Conservation (phyloP, 64 coral and sea anemone species). For the Anthopleura sola region DNA sequence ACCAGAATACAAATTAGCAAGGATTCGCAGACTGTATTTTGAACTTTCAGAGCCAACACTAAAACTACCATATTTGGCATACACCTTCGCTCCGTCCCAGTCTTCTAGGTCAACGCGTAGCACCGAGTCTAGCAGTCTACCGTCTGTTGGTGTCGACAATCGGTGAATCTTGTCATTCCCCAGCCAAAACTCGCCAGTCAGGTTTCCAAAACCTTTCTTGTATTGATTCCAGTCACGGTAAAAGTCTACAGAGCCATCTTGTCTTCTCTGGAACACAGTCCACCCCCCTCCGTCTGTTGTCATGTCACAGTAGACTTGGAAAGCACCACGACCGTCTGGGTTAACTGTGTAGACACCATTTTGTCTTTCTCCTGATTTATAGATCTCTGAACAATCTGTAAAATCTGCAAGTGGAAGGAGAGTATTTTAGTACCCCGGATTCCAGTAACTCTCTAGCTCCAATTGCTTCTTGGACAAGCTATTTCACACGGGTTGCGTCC, state of each 20-base stretch:
- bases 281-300: conserved; percentile 22
- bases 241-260: conserved; percentile 16
- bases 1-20: not conserved
- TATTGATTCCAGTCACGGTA: conserved; percentile 3
- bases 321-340: not conserved
- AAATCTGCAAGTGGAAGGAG: too few species aligned
- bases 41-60: not conserved
- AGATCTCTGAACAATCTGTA: not conserved
- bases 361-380: not conserved
- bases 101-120: conserved; percentile 27
- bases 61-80: conserved; percentile 38
- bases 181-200: conserved; percentile 10
- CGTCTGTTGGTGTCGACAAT: not conserved
- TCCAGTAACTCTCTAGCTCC: too few species aligned
- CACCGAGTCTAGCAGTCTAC: not conserved
- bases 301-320: conserved; percentile 30
- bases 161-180: conserved; percentile 32
- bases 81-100: not conserved
- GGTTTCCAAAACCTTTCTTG: conserved; percentile 15
- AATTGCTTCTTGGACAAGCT: too few species aligned
- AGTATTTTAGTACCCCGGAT: too few species aligned
- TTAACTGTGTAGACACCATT: not conserved
- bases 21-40: not conserved
- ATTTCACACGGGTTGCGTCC: too few species aligned
- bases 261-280: conserved; percentile 25